Base-by-base conservation (phyloP, 1,140 invertebrate genomes). In the Antheraea mylitta region DNA sequence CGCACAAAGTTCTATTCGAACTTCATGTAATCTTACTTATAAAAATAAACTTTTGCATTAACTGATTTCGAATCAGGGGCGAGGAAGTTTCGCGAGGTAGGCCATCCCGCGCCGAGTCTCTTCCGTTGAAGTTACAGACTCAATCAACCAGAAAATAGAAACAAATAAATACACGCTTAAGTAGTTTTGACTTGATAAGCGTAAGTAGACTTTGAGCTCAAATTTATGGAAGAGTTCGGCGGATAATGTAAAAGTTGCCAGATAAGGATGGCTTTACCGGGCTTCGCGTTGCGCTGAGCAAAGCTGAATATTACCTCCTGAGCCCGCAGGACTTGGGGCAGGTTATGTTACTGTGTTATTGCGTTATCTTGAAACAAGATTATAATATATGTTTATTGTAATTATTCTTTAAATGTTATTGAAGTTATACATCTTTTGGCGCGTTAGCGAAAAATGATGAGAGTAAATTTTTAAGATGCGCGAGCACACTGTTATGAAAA, bases 21-120 rank as follows among this genome's bases (percentile, higher is more conserved):
- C 80, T 85, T 86, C 79, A 82, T 87, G 87, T 92, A 93, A 93
- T 92, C 92, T 92, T 91, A 92, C 92, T 93, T 93, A 93, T 92
- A 93, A 93, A 92, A 92, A 92, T 92, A 93, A 93, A 93, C 92
- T 93, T 93, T 92, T 92, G 81, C 92, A 93, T 93, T 93, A 92
- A 92, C 91, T 90, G 90, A 90, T 91, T 90, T 88, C 80, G 86
- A 87, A 89, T 90, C 85, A 89, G 82, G 81, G 81, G 78, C 74
- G 84, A 77, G 70, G 76, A 87, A 88, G 74, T 87, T 79, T 85
- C 70, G 71, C 76, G 77, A 87, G 86, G 83, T 85, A 82, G 83
- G 82, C 86, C 78, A 83, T 80, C 80, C 77, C 78, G 80, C 77
- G 72, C 76, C 75, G 77, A 72, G 76, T 73, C 80, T 77, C 77